These are phyloP conservation scores for Drosophila aldrichi DNA, from an alignment of 2,888 invertebrate species.

Conservation along the genomic window DNA sequence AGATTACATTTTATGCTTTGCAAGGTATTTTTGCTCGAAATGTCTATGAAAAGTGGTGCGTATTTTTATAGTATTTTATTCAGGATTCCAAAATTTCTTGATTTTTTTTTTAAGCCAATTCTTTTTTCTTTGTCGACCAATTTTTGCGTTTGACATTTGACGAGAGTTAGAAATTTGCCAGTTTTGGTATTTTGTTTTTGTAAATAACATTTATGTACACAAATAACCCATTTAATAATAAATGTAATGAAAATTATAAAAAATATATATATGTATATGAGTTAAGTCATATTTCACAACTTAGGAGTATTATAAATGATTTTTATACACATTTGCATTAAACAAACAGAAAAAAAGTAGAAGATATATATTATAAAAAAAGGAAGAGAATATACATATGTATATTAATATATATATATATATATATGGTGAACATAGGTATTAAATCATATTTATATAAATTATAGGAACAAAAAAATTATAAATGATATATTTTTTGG, in stretches of 20 bases:
- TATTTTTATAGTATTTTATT: slow-evolving; percentile 10
- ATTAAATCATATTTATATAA: slow-evolving; percentile 50
- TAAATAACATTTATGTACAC: slow-evolving; percentile 60
- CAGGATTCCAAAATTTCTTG: not conserved
- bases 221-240: slow-evolving; percentile 63
- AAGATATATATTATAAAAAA: slow-evolving; percentile 15
- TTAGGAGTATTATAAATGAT: slow-evolving; percentile 9
- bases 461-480: slow-evolving; percentile 17
- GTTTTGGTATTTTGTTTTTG: slow-evolving; percentile 16
- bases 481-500: slow-evolving; percentile 32
- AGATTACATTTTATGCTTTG: slow-evolving; percentile 19
- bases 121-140: slow-evolving; percentile 22
- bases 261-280: slow-evolving; percentile 35
- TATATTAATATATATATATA: slow-evolving; percentile 30
- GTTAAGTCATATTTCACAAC: slow-evolving; percentile 30
- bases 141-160: slow-evolving; percentile 51
- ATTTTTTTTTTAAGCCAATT: slow-evolving; percentile 30
- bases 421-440: slow-evolving; percentile 44
- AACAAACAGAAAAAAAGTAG: slow-evolving; percentile 24
- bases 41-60: slow-evolving; percentile 38
- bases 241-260: slow-evolving; percentile 28
- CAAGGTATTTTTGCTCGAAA: slow-evolving; percentile 17
- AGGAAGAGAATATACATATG: slow-evolving; percentile 20
- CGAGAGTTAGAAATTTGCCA: slow-evolving; percentile 34
- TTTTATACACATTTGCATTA: slow-evolving; percentile 56